phyloP scores from a whole-genome alignment of 2,888 invertebrate genomes.

The Caenorhabditis macrosperma region DNA sequence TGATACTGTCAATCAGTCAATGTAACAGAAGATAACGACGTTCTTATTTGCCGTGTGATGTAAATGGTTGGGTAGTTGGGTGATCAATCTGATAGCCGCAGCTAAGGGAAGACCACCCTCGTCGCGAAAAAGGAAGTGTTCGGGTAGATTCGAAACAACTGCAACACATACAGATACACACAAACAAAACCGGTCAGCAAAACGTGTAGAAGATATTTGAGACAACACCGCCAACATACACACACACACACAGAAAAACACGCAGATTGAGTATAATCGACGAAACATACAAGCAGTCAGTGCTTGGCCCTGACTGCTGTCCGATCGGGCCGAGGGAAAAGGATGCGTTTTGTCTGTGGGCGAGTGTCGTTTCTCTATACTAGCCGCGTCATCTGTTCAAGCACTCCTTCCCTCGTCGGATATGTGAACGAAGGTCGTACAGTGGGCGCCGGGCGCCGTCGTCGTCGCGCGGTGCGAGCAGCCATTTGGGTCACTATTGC shows the following conservation, averaged over 20 bases:
- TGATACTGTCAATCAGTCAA: not conserved
- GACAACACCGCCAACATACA: no score
- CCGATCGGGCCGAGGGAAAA: conserved; percentile 19
- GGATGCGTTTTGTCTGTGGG: conserved; percentile 42
- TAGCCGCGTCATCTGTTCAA: conserved; percentile 51
- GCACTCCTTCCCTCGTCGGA: conserved; percentile 30
- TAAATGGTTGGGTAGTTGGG: no score
- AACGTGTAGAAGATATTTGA: not conserved
- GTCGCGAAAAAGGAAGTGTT: not conserved
- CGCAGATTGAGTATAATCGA: conserved; percentile 45
- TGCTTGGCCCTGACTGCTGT: conserved; percentile 3
- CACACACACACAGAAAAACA: conserved; percentile 1
- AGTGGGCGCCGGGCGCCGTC: conserved; percentile 54
- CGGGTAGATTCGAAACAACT: not conserved
- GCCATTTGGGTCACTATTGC: conserved; percentile 53
- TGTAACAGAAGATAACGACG: no score
- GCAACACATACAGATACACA: no score
- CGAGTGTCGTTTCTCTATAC: conserved; percentile 41
- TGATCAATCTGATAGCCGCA: no score
- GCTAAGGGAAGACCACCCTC: not conserved
- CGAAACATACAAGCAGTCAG: conserved; percentile 54
- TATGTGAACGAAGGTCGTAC: conserved; percentile 59
- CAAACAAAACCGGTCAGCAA: not conserved
- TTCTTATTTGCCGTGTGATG: not conserved
- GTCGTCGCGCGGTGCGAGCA: conserved; percentile 46